Conservation (phyloP, 35 echinoderm and acorn worm genomes). For the Ophioderma brevispina region DNA sequence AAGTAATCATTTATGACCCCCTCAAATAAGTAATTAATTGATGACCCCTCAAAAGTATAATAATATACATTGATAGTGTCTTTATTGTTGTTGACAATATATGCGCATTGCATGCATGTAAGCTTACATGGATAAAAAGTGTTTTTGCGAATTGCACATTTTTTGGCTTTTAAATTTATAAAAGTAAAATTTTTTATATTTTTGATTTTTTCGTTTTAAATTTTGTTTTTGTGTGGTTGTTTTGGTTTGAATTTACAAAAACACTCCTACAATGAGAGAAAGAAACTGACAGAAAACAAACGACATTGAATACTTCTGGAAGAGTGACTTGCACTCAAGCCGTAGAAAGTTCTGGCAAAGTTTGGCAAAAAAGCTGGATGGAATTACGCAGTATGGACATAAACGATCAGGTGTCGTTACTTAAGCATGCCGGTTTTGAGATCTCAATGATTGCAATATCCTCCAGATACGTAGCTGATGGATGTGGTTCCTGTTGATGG, state of each 20-base stretch:
- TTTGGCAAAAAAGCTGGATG: conserved; percentile 82
- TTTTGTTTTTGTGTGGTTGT: background rate
- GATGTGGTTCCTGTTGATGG: conserved; percentile 90
- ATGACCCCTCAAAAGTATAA: too few relatives aligned
- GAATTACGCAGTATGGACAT: conserved; percentile 87
- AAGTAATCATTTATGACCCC: too few relatives aligned
- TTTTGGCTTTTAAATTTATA: too few relatives aligned
- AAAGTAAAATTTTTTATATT: too few relatives aligned
- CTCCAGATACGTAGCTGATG: conserved; percentile 89
- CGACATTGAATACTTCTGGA: conserved; percentile 81
- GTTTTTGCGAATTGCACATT: too few relatives aligned
- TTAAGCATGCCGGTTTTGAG: conserved; percentile 96
- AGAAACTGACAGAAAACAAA: conserved; percentile 71
- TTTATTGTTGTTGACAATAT: too few relatives aligned
- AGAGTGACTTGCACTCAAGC: conserved; percentile 66
- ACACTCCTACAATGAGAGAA: conserved; percentile 84
- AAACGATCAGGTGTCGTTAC: conserved; percentile 88
- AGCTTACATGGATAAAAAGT: too few relatives aligned
- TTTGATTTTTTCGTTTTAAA: too few relatives aligned
- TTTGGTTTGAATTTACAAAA: conserved; percentile 25
- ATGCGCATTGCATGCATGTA: too few relatives aligned
- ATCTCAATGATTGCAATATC: conserved; percentile 92
- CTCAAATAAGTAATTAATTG: too few relatives aligned
- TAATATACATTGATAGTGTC: too few relatives aligned
- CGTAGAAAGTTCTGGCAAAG: conserved; percentile 84